Base-by-base conservation (phyloP, 1,140 invertebrate species). In the Drosophila ananassae region DNA sequence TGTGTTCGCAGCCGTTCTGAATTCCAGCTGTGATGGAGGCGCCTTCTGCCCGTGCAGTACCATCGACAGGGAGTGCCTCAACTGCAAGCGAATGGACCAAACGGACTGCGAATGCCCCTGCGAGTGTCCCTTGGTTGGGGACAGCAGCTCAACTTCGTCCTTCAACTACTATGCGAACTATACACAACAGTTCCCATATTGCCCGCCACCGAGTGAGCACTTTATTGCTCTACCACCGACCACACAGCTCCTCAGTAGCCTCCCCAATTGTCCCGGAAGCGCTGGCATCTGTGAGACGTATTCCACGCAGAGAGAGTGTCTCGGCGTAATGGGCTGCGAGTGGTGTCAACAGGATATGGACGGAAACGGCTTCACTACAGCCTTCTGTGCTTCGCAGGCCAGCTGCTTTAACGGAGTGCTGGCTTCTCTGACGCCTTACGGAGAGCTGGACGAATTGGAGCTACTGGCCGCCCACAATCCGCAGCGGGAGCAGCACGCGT, bases 21-120 rank as follows among this genome's bases (percentile, higher is more conserved):
- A 98, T 91, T 95, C 96, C 46, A 90, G 90, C 25, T 91, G 97
- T 91, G 95, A 96, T 80, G 94, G 95, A 4, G 80, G 95, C 9
- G 96, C 97, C 5, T 98, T 98, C 91, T 98, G 97, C 92, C 97
- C 97, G 0, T 99, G 97, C 84, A 98, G 97, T 90, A 97, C 97
- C 90, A 96, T 96, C 61, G 97, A 98, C 91, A 94, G 97, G 17
- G 92, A 96, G 0, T 99, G 98, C 90, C 93, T 99, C 3, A 98
- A 98, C 89, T 99, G 98, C 90, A 96, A 98, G 91, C 94, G 97
- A 17, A 98, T 98, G 97, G 98, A 98, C 90, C 97, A 98, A 92
- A 97, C 95, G 5, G 97, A 98, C 79, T 98, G 98, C 81, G 98
- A 99, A 91, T 99, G 98, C 92, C 98, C 98, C 0, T 99, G 98